Evolutionary conservation across 2,797 vertebrate species (phyloP).

Genomic region (Manis crassicaudata): DNA sequence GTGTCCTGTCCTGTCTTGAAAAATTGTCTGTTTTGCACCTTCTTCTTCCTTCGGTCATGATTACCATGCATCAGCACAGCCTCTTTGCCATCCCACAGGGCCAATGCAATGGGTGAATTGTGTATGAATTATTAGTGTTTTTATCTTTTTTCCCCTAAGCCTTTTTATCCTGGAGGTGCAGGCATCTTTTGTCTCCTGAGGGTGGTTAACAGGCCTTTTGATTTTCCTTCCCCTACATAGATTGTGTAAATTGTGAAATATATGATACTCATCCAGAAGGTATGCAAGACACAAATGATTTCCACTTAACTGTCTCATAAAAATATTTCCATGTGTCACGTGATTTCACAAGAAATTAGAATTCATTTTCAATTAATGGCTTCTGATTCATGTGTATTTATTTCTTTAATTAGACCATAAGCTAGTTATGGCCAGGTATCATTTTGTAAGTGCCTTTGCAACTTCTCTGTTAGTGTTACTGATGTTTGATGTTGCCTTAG

Average conservation of each 20-base stretch:
- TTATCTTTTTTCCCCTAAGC: neutral
- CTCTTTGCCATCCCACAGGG: neutral
- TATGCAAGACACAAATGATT: neutral
- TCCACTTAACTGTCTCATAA: neutral
- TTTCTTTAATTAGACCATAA: neutral
- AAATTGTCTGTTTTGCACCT: neutral
- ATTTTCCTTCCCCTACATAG: neutral
- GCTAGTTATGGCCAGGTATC: neutral
- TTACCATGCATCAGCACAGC: no score
- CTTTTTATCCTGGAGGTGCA: neutral
- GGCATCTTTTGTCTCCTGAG: neutral
- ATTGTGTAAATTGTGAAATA: neutral
- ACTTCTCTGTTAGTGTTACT: neutral
- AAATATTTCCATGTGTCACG: neutral
- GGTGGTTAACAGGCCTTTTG: neutral
- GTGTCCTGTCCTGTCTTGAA: neutral
- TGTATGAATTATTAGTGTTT: neutral
- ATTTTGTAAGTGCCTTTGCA: neutral
- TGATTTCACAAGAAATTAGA: neutral
- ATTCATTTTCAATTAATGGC: neutral
- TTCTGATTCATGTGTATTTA: neutral
- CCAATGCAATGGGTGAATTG: neutral
- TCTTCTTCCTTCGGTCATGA: neutral
- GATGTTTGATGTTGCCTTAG: no score
- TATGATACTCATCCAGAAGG: neutral